Percentiles rank a stretch among this genome's conserved stretches.
Conservation (phyloP, 2,113 vertebrate genomes). For the Apeltes quadracus region DNA sequence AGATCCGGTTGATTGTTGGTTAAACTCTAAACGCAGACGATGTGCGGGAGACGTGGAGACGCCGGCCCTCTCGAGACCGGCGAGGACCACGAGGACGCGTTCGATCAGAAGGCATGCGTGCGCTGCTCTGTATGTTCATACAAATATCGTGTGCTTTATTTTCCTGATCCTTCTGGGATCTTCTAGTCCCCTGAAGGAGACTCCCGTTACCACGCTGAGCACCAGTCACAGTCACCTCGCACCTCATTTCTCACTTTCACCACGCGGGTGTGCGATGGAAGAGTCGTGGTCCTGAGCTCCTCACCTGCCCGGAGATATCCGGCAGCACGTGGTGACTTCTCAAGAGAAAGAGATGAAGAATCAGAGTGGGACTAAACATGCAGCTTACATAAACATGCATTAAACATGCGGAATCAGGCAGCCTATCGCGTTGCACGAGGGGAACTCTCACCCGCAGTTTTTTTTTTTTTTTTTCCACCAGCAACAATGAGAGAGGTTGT, state of each 20-base stretch:
- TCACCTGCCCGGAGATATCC: not conserved
- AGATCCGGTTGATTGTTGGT: constrained; percentile 22
- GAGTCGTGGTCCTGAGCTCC: not conserved
- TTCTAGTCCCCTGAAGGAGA: constrained; percentile 45
- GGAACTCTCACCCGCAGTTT: constrained; percentile 30
- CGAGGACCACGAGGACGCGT: no score
- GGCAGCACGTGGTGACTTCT: not conserved
- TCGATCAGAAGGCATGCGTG: no score
- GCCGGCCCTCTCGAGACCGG: no score
- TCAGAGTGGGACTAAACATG: not conserved
- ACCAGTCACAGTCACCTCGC: constrained; percentile 55
- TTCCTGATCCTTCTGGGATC: no score
- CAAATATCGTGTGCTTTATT: no score
- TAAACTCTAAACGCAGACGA: not conserved
- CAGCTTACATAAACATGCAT: constrained; percentile 8
- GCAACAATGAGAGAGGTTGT: constrained; percentile 54
- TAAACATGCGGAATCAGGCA: constrained; percentile 32
- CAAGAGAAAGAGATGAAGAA: constrained; percentile 6
- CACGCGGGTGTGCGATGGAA: constrained; percentile 5
- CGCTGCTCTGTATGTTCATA: no score
- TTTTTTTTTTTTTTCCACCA: constrained; percentile 39
- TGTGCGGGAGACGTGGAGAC: no score
- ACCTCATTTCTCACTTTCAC: constrained; percentile 68
- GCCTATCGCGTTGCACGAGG: constrained; percentile 42
- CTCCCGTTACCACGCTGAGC: constrained; percentile 59